Base-by-base conservation (phyloP, 2,888 invertebrate genomes). In the Alsophila aescularia region DNA sequence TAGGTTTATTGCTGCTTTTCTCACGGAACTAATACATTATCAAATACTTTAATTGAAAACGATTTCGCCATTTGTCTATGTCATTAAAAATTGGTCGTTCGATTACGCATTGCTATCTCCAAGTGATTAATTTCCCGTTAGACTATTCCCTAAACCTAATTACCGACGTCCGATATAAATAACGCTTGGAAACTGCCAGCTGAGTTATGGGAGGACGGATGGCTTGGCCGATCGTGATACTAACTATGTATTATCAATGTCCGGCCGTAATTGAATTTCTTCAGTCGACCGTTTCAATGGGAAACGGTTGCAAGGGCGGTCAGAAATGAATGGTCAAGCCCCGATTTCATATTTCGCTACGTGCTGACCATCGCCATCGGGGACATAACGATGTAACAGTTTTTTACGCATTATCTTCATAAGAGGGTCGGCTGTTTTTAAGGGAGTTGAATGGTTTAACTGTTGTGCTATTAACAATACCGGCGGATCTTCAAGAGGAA, bases 1-100 rank as follows among this genome's bases (percentile, higher is more conserved):
- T 91, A 90, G 91, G 91, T 91, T 91, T 91, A 90, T 90, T 89
- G 83, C 89, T 83, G 79, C 83, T 88, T 90, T 90, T 91, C 91
- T 90, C 90, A 91, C 90, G 91, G 89, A 90, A 90, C 89, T 86
- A 85, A 89, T 87, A 85, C 82, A 85, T 87, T 89, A 87, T 85
- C 84, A 79, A 87, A 84, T 86, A 81, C 72, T 80, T 85, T 84
- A 86, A 88, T 89, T 85, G 84, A 88, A 85, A 84, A 79, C 79
- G 83, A 85, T 86, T 86, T 87, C 84, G 82, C 85, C 85, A 85
- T 85, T 85, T 85, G 82, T 86, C 81, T 75, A 71, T 75, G 77
- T 73, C 78, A 81, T 83, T 85, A 56, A 56, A 81, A 83, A 77
- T 73, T 67, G 73, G 58, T 71, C 68, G 68, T 76, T 78, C 71